Evolutionary conservation across 1,140 invertebrate species (phyloP).

Genomic region (Heliothis virescens): DNA sequence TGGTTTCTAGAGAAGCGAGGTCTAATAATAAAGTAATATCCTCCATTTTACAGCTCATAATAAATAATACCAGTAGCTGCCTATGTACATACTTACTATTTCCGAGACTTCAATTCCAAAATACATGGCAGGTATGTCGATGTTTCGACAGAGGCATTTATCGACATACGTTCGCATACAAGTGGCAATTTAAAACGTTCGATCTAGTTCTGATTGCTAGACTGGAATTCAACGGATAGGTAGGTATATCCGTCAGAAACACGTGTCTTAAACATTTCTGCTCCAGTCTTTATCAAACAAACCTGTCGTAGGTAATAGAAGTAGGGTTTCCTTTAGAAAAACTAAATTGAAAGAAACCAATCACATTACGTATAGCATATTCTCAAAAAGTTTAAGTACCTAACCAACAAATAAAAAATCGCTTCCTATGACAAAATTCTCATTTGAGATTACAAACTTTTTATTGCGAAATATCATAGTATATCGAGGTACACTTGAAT

Average conservation of each 20-base stretch:
- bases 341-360: too few relatives aligned
- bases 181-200: conserved; percentile 4
- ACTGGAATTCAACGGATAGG: conserved; percentile 29
- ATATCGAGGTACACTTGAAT: too few relatives aligned
- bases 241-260: conserved; percentile 20
- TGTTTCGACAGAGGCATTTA: conserved; percentile 30
- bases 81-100: background rate
- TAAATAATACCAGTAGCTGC: background rate
- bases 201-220: conserved; percentile 22
- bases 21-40: too few relatives aligned
- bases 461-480: too few relatives aligned
- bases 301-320: too few relatives aligned
- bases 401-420: too few relatives aligned
- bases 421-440: too few relatives aligned
- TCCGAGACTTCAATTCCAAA: background rate
- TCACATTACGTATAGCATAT: too few relatives aligned
- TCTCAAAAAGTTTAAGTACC: too few relatives aligned
- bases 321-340: too few relatives aligned
- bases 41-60: background rate
- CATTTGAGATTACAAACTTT: too few relatives aligned
- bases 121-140: conserved; percentile 3
- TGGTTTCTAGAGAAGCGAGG: too few relatives aligned
- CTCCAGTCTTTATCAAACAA: background rate
- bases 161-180: background rate
- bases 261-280: conserved; percentile 19